Base-by-base conservation (phyloP, 2,888 invertebrate genomes). In the Drosophila monieri region DNA sequence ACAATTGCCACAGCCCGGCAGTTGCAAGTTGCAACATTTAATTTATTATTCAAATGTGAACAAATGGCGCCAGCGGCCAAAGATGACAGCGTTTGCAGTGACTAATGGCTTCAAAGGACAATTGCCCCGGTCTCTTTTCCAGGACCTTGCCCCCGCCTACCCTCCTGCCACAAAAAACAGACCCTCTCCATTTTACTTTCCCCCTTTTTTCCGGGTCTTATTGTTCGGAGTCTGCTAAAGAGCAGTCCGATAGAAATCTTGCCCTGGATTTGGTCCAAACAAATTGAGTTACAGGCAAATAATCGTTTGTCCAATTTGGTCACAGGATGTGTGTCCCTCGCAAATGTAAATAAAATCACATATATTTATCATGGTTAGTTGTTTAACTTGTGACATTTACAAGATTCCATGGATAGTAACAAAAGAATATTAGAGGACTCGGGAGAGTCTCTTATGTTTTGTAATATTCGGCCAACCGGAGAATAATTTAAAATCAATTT, bases 1-100 rank as follows among this genome's bases (percentile, higher is more conserved):
- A 66, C 59, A 65, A 85, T 32, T 67, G 65, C 67, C 62, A 47
- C 68, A 37, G 64, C 53, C 21, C 75, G 78, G 76, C 87, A 84
- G 80, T 88, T 84, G 85, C 88, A 88, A 84, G 80, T 88, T 84
- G 85, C 88, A 88, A 80, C 81, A 84, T 88, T 87, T 85, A 88
- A 84, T 88, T 84, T 84, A 84, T 87, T 87, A 84, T 84, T 85
- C 87, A 84, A 84, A 84, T 84, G 88, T 74, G 85, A 84, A 84
- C 88, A 88, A 84, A 84, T 84, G 88, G 78, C 72, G 73, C 70
- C 64, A 73, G 67, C 74, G 66, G 74, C 73, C 88, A 84, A 78
- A 86, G 87, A 88, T 88, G 88, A 84, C 84, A 88, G 76, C 56
- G 51, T 27, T 12, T 43, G 46, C 43, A 57, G 71, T 84, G 88